Conservation (phyloP, 2,113 vertebrate species). For the Cheirogaleus medius region DNA sequence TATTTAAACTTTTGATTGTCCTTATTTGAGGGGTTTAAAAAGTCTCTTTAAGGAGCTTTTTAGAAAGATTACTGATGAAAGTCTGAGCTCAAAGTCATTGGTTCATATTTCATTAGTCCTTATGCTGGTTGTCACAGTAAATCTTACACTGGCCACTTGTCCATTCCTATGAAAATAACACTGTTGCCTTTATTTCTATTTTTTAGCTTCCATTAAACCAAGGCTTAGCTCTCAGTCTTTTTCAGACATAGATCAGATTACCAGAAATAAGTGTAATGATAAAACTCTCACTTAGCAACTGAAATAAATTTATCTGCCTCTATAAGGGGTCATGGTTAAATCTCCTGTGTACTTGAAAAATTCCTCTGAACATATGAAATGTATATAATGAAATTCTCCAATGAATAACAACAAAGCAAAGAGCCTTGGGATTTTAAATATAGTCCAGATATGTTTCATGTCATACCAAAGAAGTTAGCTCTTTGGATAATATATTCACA, state of each 20-base stretch:
- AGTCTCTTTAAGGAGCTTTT: slow-evolving; percentile 3
- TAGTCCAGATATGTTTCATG: neutral
- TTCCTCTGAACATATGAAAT: slow-evolving; percentile 28
- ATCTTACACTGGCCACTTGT: slow-evolving; percentile 18
- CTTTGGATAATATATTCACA: slow-evolving; percentile 2
- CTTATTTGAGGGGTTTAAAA: slow-evolving; percentile 2
- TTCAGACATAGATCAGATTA: slow-evolving; percentile 36
- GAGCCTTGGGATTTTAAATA: slow-evolving; percentile 28
- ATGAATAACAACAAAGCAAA: slow-evolving; percentile 19
- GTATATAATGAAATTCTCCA: slow-evolving; percentile 32
- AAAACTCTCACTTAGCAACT: slow-evolving; percentile 39
- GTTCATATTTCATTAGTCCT: slow-evolving; percentile 49
- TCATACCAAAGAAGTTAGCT: slow-evolving; percentile 11
- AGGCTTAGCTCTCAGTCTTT: neutral
- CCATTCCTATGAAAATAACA: slow-evolving; percentile 28
- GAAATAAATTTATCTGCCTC: neutral
- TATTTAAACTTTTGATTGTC: neutral
- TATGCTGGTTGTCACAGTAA: slow-evolving; percentile 35
- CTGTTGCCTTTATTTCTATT: slow-evolving; percentile 35
- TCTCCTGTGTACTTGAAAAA: slow-evolving; percentile 34
- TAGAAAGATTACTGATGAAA: neutral
- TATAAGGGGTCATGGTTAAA: neutral
- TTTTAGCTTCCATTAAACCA: slow-evolving; percentile 19
- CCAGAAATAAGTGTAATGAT: slow-evolving; percentile 40
- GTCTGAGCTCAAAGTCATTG: slow-evolving; percentile 39